phyloP scores from a whole-genome alignment of 2,113 vertebrate species.

The Nannospalax galili region DNA sequence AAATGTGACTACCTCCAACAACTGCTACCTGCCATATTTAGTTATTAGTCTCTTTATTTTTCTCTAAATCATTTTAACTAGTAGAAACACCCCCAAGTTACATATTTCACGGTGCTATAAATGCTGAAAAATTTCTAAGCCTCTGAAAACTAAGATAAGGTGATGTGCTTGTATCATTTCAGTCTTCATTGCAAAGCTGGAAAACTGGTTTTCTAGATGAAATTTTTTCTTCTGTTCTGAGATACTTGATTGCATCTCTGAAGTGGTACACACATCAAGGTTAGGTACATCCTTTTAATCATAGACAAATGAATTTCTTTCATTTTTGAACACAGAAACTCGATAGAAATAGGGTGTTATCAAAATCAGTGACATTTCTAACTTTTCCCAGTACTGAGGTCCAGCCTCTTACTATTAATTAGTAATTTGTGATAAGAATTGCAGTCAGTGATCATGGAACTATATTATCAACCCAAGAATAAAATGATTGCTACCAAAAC shows the following conservation, averaged over 20 bases:
- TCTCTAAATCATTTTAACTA: not conserved
- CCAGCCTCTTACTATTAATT: not conserved
- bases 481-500: not conserved
- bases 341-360: slow-evolving; percentile 19
- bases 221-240: not conserved
- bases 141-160: not conserved
- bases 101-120: not conserved
- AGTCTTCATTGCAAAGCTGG: slow-evolving; percentile 23
- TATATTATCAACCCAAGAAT: not conserved
- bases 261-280: not conserved
- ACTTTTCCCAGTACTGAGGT: not conserved
- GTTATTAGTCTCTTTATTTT: slow-evolving; percentile 24
- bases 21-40: not conserved
- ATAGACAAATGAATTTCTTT: not conserved
- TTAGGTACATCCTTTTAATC: not conserved
- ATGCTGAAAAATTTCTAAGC: slow-evolving; percentile 29
- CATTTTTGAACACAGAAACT: not conserved
- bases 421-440: slow-evolving; percentile 7
- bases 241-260: not conserved
- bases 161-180: slow-evolving; percentile 18
- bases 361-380: not conserved
- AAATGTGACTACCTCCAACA: not conserved
- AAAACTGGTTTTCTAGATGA: slow-evolving; percentile 6
- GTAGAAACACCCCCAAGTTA: not conserved
- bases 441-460: not conserved